Evolutionary conservation across 2,888 invertebrate species (phyloP).

Genomic region (Tupiocoris notatus): DNA sequence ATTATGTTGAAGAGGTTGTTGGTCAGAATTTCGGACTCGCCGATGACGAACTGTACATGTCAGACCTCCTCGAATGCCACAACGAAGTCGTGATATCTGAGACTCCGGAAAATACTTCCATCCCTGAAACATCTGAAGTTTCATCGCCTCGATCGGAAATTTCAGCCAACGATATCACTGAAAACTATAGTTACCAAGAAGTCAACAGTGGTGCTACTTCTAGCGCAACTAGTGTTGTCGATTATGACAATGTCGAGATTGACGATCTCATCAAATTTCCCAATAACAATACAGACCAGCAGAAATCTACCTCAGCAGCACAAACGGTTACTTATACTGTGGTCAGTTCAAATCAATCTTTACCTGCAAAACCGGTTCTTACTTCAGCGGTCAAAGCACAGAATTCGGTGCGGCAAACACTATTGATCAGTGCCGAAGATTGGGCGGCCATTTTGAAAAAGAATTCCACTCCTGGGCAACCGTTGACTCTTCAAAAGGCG

Average conservation of each 20-base stretch:
- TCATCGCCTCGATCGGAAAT: background rate
- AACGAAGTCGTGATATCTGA: constrained; percentile 16
- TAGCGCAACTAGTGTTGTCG: background rate
- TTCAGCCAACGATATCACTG: background rate
- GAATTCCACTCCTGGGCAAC: background rate
- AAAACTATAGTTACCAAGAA: too few relatives aligned
- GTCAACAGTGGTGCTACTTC: background rate
- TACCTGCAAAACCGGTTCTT: background rate
- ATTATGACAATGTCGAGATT: constrained; percentile 25
- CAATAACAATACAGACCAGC: background rate
- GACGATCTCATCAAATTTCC: constrained; percentile 34
- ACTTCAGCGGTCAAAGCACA: background rate
- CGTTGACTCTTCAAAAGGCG: background rate
- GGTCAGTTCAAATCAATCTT: background rate
- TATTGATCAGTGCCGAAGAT: background rate
- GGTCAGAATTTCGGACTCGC: background rate
- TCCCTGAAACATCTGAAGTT: background rate
- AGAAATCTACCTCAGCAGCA: background rate
- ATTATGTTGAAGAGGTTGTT: background rate
- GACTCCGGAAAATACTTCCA: background rate
- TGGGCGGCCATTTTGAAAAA: background rate
- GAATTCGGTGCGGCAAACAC: background rate
- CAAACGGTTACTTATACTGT: background rate
- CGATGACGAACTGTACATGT: background rate
- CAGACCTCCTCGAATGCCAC: constrained; percentile 8